Conservation (phyloP, 2,113 vertebrate genomes). For the Gnathonemus echidnorhynchus region DNA sequence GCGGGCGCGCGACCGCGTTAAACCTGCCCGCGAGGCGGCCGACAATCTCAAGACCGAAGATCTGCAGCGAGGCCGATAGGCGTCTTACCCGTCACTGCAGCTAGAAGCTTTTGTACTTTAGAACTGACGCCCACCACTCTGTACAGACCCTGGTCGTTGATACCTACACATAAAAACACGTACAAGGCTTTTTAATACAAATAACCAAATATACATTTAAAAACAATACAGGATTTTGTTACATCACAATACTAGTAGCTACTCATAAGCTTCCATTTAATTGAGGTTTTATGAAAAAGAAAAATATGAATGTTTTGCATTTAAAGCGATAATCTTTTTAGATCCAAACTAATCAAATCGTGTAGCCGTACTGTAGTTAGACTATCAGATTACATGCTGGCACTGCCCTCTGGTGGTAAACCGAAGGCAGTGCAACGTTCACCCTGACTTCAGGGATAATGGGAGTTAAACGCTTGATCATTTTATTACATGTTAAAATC, state of each 20-base stretch:
- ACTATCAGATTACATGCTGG: not conserved
- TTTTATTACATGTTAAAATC: not conserved
- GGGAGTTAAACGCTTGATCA: not conserved
- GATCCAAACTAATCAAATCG: not conserved
- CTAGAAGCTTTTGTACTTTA: constrained; percentile 96
- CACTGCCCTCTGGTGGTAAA: constrained; percentile 21
- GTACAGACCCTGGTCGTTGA: constrained; percentile 96
- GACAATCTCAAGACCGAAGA: not conserved
- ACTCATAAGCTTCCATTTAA: not conserved
- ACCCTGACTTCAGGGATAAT: not conserved
- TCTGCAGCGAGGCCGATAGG: not conserved
- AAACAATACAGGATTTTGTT: not conserved
- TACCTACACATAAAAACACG: constrained; percentile 63
- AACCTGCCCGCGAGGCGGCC: not conserved
- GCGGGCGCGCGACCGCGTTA: not conserved
- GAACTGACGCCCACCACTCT: constrained; percentile 96
- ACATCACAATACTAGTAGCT: not conserved
- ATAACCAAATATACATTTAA: not conserved
- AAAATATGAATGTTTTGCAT: not conserved
- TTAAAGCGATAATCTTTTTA: not conserved
- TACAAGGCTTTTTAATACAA: not conserved
- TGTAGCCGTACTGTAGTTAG: not conserved
- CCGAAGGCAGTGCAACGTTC: not conserved
- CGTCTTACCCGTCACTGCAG: constrained; percentile 86
- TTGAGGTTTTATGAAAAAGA: not conserved